These are phyloP conservation scores for Diprion similis DNA, from an alignment of 1,140 invertebrate genomes.

Conservation along the genomic window DNA sequence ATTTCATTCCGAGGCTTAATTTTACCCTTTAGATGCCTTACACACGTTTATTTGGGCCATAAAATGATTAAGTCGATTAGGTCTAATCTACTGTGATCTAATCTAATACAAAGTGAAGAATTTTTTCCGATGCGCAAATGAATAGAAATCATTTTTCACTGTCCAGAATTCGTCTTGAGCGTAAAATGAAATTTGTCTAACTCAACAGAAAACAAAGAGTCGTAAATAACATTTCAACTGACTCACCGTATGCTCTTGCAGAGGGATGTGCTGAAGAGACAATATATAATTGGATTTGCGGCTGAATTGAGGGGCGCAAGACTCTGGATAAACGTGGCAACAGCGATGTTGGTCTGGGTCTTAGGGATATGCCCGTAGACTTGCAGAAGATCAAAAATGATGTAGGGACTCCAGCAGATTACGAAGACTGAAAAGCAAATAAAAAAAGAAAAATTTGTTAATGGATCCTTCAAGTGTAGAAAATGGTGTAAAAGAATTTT, in stretches of 20 bases:
- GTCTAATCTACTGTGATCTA: no score
- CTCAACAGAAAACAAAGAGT: no score
- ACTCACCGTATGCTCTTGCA: conserved; percentile 85
- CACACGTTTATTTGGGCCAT: no score
- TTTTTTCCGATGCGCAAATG: no score
- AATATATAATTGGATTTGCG: conserved; percentile 95
- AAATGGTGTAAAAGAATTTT: no score
- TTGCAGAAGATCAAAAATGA: conserved; percentile 91
- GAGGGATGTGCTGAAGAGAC: conserved; percentile 89
- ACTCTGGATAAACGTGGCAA: conserved; percentile 92
- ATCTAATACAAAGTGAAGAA: no score
- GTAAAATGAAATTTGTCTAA: no score
- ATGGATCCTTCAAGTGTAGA: not conserved
- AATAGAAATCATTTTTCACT: no score
- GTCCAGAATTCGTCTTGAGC: no score
- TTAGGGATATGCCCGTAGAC: conserved; percentile 85
- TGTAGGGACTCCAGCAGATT: conserved; percentile 95
- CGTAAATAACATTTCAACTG: not conserved
- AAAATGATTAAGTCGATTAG: no score
- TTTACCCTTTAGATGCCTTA: no score
- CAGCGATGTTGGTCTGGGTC: conserved; percentile 81
- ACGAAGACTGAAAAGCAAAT: conserved; percentile 82
- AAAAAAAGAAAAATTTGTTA: not conserved
- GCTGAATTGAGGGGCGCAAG: conserved; percentile 92
- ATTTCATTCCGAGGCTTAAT: no score